Base-by-base conservation (phyloP, 2,797 vertebrate species). In the Leucoraja ocellata region DNA sequence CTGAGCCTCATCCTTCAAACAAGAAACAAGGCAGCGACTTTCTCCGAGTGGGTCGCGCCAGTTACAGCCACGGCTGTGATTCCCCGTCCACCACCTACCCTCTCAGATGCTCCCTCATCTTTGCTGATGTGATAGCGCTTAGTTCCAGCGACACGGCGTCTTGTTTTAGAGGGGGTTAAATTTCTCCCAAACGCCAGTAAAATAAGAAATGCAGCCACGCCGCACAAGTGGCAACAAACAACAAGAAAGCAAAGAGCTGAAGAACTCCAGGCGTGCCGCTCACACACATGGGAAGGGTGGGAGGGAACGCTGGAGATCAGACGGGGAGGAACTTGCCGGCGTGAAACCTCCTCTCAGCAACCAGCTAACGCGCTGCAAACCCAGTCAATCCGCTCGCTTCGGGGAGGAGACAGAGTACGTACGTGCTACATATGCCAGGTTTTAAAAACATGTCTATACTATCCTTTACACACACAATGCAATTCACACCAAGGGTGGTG, bases 61-160 rank as follows among this genome's bases (percentile, higher is more conserved):
- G 68, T 91, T 14, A 46, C 65, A 32, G 21, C 14, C 23, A n/a
- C 54, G 71, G 54, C 54, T 74, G 71, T 39, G 68, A 54, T 74
- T 46, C 71, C 10, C 71, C 90, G 28, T 54, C 78, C 93, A 95
- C 98, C 98, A 95, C 98, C 98, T 97, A 99, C 98, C 98, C 98
- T 96, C 97, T 97, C 93, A 97, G 96, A 96, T 98, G 98, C 95
- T 99, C 98, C 97, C 98, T 97, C 98, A 99, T 99, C 14, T 6
- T 46, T 95, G 97, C 95, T 95, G 95, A 94, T 3, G 32, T 32
- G 32, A 32, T 32, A 94, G 95, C 94, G 93, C 93, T 93, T 93
- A 94, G 94, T 95, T 95, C 76, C 94, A 93, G 88, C 21, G 90
- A 63, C 90, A 74, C 90, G 23, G 54, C 46, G 46, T 4, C 46